These are phyloP conservation scores for Drosophila histrio DNA, from an alignment of 2,888 invertebrate genomes.

Conservation along the genomic window DNA sequence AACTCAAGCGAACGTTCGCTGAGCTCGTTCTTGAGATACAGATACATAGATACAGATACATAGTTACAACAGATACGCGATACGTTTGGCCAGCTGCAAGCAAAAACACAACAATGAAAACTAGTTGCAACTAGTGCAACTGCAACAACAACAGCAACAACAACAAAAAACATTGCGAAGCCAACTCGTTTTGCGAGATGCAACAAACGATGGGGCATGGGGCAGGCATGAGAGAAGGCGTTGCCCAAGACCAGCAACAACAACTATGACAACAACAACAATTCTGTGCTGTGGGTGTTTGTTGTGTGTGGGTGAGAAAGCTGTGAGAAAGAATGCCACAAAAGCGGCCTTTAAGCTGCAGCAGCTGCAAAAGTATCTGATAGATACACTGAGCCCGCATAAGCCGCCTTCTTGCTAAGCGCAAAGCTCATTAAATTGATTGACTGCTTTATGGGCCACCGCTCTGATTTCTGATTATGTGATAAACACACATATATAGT, in stretches of 20 bases:
- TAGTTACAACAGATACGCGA: slow-evolving; percentile 57
- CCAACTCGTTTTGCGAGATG: slow-evolving; percentile 44
- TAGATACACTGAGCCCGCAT: slow-evolving; percentile 54
- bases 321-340: slow-evolving; percentile 59
- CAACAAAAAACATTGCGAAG: slow-evolving; percentile 3
- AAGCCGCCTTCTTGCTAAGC: slow-evolving; percentile 32
- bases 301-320: slow-evolving; percentile 47
- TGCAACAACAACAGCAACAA: slow-evolving; percentile 26
- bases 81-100: slow-evolving; percentile 63
- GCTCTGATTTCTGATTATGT: slow-evolving; percentile 41
- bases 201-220: slow-evolving; percentile 15
- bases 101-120: slow-evolving; percentile 57
- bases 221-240: slow-evolving; percentile 45
- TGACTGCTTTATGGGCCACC: slow-evolving; percentile 33
- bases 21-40: slow-evolving; percentile 71
- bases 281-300: slow-evolving; percentile 19
- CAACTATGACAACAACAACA: neutral
- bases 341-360: slow-evolving; percentile 48
- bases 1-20: slow-evolving; percentile 53
- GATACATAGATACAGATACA: slow-evolving; percentile 33
- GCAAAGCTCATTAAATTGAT: slow-evolving; percentile 59
- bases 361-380: slow-evolving; percentile 39
- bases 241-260: slow-evolving; percentile 43
- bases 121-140: slow-evolving; percentile 77
- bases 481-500: neutral